A percentile compares a stretch with the other conserved stretches of the same genome.
Evolutionary conservation across 2,113 vertebrate genomes (phyloP).

Genomic region (Caranx melampygus): DNA sequence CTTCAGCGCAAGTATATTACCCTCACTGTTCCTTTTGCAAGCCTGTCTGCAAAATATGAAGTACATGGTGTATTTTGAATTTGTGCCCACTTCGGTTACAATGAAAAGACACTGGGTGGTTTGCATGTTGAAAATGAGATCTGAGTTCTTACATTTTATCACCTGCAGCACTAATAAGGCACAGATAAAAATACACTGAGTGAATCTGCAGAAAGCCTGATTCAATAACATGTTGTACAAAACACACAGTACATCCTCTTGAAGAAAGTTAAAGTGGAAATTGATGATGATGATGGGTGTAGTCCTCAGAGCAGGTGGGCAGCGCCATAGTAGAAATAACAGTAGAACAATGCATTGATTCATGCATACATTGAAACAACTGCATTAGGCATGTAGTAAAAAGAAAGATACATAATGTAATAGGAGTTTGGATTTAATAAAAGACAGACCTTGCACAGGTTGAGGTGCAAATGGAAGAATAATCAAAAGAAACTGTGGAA

Average conservation of each 20-base stretch:
- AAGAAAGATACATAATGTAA: not conserved
- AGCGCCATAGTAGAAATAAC: not conserved
- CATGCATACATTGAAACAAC: not conserved
- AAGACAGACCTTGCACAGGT: no score
- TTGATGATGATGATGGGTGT: no score
- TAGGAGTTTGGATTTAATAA: not conserved
- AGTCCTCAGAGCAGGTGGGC: not conserved
- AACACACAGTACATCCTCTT: no score
- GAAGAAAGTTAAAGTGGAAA: no score
- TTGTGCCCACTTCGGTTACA: not conserved
- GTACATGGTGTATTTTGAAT: not conserved
- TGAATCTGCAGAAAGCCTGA: no score
- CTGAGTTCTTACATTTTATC: not conserved
- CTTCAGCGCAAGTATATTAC: not conserved
- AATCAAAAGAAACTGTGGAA: not conserved
- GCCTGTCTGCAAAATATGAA: constrained; percentile 21
- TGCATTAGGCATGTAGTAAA: not conserved
- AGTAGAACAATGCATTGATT: not conserved
- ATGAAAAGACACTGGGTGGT: not conserved
- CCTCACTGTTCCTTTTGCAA: not conserved
- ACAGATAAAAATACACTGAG: no score
- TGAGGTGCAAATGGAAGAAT: not conserved
- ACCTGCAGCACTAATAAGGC: no score
- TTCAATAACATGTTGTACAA: no score
- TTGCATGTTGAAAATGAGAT: not conserved